Conservation (phyloP, 37 sponge, comb jelly and placozoan species). For the Beroe ovata region DNA sequence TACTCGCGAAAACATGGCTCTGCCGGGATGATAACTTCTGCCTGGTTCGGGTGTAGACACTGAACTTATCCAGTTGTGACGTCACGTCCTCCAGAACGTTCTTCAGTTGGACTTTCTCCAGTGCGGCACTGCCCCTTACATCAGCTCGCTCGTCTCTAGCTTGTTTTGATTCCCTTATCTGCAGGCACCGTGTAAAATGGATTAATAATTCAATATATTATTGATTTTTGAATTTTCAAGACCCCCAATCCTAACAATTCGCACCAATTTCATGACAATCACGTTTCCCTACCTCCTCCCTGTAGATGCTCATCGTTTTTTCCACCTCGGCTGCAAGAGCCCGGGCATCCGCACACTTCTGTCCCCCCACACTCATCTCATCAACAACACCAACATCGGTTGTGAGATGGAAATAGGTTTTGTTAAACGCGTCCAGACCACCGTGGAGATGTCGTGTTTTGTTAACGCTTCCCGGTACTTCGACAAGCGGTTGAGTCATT, state of each 20-base stretch:
- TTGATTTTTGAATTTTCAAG: too few relatives aligned
- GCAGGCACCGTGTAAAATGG: not conserved
- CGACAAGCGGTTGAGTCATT: not conserved
- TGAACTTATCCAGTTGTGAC: not conserved
- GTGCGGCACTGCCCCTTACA: constrained; percentile 42
- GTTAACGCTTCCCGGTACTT: not conserved
- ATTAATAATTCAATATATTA: not conserved
- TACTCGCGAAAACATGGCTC: constrained; percentile 40
- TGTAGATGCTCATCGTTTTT: not conserved
- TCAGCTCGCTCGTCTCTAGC: constrained; percentile 58
- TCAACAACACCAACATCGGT: constrained; percentile 17
- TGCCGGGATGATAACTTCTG: not conserved
- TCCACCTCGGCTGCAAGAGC: constrained; percentile 8
- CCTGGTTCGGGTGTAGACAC: constrained; percentile 14
- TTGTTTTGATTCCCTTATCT: constrained; percentile 26
- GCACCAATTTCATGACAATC: not conserved
- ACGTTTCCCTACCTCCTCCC: not conserved
- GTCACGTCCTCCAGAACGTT: constrained; percentile 49
- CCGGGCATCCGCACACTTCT: constrained; percentile 3
- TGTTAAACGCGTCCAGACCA: constrained; percentile 49
- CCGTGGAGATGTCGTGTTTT: not conserved
- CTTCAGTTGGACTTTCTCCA: constrained; percentile 37
- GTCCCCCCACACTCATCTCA: not conserved
- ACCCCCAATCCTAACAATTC: too few relatives aligned
- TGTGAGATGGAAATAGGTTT: constrained; percentile 42